These are phyloP conservation scores for Andrena bucephala DNA, from an alignment of 2,888 invertebrate genomes.

Conservation along the genomic window DNA sequence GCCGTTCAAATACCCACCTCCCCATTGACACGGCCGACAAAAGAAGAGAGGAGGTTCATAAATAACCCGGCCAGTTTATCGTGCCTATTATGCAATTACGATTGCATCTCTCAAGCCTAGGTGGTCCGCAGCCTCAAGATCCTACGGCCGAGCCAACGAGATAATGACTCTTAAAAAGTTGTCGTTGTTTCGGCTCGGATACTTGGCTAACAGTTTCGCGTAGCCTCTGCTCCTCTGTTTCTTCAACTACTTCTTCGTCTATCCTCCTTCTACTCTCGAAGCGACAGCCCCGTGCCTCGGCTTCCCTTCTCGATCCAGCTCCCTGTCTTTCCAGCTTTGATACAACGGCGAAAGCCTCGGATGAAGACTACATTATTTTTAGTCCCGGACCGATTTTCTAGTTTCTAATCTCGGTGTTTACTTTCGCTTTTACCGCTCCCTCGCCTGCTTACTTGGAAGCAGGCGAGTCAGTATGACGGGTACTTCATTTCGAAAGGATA, in stretches of 20 bases:
- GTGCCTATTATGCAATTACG: slow-evolving; percentile 83
- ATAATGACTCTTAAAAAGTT: slow-evolving; percentile 72
- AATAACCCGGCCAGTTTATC: slow-evolving; percentile 81
- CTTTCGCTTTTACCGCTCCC: background rate
- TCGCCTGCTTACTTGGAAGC: background rate
- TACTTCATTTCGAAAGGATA: no score
- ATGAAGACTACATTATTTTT: background rate
- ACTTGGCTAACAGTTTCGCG: slow-evolving; percentile 56
- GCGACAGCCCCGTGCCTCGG: background rate
- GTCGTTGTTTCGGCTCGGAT: slow-evolving; percentile 66
- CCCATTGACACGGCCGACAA: slow-evolving; percentile 79
- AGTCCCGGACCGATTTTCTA: slow-evolving; percentile 1
- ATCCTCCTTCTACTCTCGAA: slow-evolving; percentile 22
- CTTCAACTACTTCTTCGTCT: slow-evolving; percentile 18
- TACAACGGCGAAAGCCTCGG: background rate
- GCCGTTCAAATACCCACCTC: slow-evolving; percentile 60
- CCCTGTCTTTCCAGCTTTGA: background rate
- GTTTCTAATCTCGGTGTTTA: background rate
- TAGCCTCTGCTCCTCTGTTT: slow-evolving; percentile 33
- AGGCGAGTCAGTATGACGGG: background rate
- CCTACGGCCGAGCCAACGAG: slow-evolving; percentile 57
- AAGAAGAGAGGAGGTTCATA: slow-evolving; percentile 78
- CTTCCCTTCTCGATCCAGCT: background rate
- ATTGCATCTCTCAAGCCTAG: slow-evolving; percentile 80
- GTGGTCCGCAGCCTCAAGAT: slow-evolving; percentile 78